Conservation (phyloP, 1,140 invertebrate species). For the Lasioglossum baleicum region DNA sequence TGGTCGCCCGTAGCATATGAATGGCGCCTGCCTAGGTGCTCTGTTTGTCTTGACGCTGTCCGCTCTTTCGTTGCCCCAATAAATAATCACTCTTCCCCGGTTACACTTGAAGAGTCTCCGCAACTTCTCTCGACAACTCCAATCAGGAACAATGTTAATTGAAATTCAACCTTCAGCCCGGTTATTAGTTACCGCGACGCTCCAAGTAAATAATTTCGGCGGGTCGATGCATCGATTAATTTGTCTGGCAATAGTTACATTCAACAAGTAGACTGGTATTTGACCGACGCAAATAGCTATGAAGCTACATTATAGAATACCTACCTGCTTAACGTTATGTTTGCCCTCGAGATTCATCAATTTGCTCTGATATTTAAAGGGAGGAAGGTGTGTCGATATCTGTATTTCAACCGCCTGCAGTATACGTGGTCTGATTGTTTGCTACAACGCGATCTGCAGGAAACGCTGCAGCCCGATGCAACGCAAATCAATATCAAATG, state of each 20-base stretch:
- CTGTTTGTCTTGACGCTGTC: constrained; percentile 7
- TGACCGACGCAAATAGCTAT: constrained; percentile 34
- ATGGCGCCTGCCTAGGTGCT: constrained; percentile 57
- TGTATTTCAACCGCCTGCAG: background rate
- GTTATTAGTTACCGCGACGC: constrained; percentile 29
- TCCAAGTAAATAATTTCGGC: constrained; percentile 25
- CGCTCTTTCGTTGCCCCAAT: background rate
- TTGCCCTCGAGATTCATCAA: background rate
- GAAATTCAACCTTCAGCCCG: constrained; percentile 17
- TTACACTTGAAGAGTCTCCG: no score
- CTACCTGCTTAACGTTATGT: constrained; percentile 22
- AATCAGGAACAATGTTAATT: background rate
- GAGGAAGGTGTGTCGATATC: background rate
- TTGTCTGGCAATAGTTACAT: constrained; percentile 27
- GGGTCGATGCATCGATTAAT: constrained; percentile 36
- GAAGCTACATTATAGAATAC: constrained; percentile 21
- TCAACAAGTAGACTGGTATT: constrained; percentile 46
- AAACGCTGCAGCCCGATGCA: background rate
- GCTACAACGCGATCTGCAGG: background rate
- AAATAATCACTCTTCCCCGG: background rate
- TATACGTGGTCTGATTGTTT: background rate
- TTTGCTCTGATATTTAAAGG: background rate
- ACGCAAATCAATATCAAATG: background rate
- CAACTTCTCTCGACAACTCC: background rate
- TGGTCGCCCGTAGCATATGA: constrained; percentile 68